Conservation (phyloP, 2,888 invertebrate genomes). For the Lycaena phlaeas region DNA sequence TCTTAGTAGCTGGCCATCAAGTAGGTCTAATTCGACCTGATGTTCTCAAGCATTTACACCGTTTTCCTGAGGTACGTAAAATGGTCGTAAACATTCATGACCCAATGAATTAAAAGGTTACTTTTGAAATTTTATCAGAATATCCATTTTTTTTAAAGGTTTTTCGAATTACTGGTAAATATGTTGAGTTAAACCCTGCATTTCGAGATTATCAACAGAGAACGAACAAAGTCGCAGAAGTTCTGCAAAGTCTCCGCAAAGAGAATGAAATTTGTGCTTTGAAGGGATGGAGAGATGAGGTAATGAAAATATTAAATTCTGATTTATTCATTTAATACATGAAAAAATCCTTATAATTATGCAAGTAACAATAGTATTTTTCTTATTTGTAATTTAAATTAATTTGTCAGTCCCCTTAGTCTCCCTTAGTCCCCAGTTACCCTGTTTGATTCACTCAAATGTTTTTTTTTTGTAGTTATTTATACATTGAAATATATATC, state of each 20-base stretch:
- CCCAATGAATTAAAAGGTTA: too few relatives aligned
- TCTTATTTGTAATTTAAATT: too few relatives aligned
- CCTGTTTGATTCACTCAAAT: too few relatives aligned
- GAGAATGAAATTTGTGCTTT: slow-evolving; percentile 85
- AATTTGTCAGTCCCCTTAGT: too few relatives aligned
- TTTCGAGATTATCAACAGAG: slow-evolving; percentile 89
- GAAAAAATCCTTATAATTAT: too few relatives aligned
- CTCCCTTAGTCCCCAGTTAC: too few relatives aligned
- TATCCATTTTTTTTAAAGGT: slow-evolving; percentile 59
- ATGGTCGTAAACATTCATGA: too few relatives aligned
- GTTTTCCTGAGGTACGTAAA: slow-evolving; percentile 82
- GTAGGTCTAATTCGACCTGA: slow-evolving; percentile 90
- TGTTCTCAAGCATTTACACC: slow-evolving; percentile 84
- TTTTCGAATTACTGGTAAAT: slow-evolving; percentile 79
- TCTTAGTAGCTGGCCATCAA: slow-evolving; percentile 90
- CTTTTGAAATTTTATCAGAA: too few relatives aligned
- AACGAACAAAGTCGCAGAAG: slow-evolving; percentile 82
- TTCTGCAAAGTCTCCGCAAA: slow-evolving; percentile 82
- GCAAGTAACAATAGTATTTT: too few relatives aligned
- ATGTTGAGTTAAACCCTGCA: slow-evolving; percentile 88
- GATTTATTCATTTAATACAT: too few relatives aligned
- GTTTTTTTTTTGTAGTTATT: too few relatives aligned
- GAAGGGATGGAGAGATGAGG: slow-evolving; percentile 95
- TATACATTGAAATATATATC: too few relatives aligned
- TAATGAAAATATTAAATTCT: slow-evolving; percentile 40